Base-by-base conservation (phyloP, 2,888 invertebrate species). In the Trachelus stipa region DNA sequence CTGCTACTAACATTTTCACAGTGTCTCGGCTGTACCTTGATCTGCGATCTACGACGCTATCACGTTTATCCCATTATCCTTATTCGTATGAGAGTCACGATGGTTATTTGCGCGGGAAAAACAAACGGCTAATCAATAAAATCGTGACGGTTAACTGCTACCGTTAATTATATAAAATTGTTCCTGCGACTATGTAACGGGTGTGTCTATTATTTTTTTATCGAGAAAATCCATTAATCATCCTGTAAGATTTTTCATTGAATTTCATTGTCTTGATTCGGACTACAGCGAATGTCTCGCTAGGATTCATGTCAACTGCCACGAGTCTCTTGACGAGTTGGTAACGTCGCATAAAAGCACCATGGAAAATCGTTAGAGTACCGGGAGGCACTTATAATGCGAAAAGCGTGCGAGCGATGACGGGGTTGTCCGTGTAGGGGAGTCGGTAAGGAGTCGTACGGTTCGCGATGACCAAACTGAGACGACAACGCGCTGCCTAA, bases 391-490 rank as follows among this genome's bases (percentile, higher is more conserved):
- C 87, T 90, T 90, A 88, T 87, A 89, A 90, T 90, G 90, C 90
- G 89, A 89, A 88, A 88, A 89, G 89, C 89, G 89, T 90, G 88
- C 90, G 88, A 87, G 88, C 88, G 89, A 90, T 90, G 90, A 90
- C 89, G 89, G 89, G 89, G 90, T 89, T 90, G 89, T 84, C 89
- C 90, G 90, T 90, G 90, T 90, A 90, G 88, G 90, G 89, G 88
- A 89, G 89, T 87, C 85, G 85, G 88, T 88, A 88, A 88, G 88
- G 86, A 88, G 87, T 86, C 87, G 87, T 86, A 87, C 89, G 85
- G 87, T 85, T 88, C 85, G 86, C 89, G 89, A 89, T 89, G 90
- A 90, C 90, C 90, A 90, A 90, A 90, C 90, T 88, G 87, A 90
- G 90, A 88, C 90, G 89, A 87, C 90, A 87, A 88, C 89, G 89